Evolutionary conservation across 2,113 vertebrate species (phyloP).

Genomic region (Amazona guildingii): DNA sequence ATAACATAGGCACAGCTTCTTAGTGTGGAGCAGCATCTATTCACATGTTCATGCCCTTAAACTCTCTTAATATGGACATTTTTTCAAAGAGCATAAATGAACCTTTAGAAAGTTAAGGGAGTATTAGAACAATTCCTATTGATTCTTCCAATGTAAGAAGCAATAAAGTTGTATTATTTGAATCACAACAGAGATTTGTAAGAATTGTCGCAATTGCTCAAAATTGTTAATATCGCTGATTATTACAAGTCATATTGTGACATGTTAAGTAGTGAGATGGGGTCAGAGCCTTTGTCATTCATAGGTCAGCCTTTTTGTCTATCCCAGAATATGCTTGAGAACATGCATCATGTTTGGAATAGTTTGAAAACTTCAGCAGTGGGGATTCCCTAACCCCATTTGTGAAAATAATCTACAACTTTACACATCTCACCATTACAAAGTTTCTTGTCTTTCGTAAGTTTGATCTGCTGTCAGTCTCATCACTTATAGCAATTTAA

Average conservation of each 20-base stretch:
- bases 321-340: background rate
- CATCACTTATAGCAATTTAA: background rate
- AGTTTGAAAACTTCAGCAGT: background rate
- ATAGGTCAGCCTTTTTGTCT: background rate
- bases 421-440: background rate
- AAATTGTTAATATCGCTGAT: background rate
- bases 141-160: background rate
- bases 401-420: background rate
- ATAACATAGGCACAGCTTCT: background rate
- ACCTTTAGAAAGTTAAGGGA: background rate
- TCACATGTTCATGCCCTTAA: background rate
- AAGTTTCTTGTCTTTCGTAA: background rate
- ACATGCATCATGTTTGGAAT: background rate
- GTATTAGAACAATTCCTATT: background rate
- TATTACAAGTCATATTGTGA: background rate
- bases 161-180: fast-evolving
- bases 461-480: background rate
- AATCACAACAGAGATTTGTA: background rate
- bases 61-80: background rate
- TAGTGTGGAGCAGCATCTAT: background rate
- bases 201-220: background rate
- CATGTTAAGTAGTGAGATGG: background rate
- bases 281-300: background rate
- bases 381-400: background rate
- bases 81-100: background rate